These are phyloP conservation scores for Orthosia incerta DNA, from an alignment of 2,888 invertebrate genomes.

Conservation along the genomic window DNA sequence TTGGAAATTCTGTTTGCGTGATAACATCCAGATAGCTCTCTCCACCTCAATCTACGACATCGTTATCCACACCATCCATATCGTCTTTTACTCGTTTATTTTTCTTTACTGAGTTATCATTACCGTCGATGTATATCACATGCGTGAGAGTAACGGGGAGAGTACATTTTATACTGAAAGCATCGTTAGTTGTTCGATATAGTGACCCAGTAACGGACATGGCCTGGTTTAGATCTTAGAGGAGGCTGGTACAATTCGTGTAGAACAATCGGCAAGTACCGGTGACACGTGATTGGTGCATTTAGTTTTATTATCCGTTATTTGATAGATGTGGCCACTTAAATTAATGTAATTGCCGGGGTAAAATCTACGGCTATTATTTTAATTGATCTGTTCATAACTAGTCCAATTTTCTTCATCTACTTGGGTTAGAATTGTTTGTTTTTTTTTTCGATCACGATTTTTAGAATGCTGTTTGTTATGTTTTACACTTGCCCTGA, in stretches of 20 bases:
- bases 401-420: slow-evolving; percentile 31
- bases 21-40: slow-evolving; percentile 75
- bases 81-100: slow-evolving; percentile 50
- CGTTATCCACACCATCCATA: slow-evolving; percentile 68
- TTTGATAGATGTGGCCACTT: slow-evolving; percentile 45
- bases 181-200: slow-evolving; percentile 64
- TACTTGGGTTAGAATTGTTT: slow-evolving; percentile 20
- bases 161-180: slow-evolving; percentile 42
- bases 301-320: slow-evolving; percentile 45
- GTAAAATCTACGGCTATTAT: slow-evolving; percentile 24
- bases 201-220: slow-evolving; percentile 76
- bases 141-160: slow-evolving; percentile 50
- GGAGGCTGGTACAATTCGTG: slow-evolving; percentile 55
- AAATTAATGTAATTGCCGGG: slow-evolving; percentile 26
- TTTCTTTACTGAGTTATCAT: slow-evolving; percentile 42
- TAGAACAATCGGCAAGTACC: slow-evolving; percentile 66
- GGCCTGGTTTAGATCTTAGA: slow-evolving; percentile 74
- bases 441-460: slow-evolving; percentile 7
- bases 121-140: slow-evolving; percentile 67
- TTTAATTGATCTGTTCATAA: slow-evolving; percentile 33
- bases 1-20: slow-evolving; percentile 86
- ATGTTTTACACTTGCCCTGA: background rate
- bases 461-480: slow-evolving; percentile 4
- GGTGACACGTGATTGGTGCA: slow-evolving; percentile 55
- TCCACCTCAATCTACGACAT: slow-evolving; percentile 69